These are phyloP conservation scores for Chrysopa pallens DNA, from an alignment of 1,140 invertebrate species.

Conservation along the genomic window DNA sequence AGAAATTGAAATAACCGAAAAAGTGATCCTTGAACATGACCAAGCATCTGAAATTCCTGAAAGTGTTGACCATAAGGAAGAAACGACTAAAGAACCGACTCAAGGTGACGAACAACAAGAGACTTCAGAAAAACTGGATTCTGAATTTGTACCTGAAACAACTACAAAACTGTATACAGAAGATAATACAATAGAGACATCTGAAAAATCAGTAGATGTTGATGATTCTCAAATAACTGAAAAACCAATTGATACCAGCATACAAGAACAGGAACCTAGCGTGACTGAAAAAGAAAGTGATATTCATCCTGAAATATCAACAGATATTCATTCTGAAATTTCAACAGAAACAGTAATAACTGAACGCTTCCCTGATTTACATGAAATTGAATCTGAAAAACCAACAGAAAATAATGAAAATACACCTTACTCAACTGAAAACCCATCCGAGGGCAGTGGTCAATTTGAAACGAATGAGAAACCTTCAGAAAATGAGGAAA, in stretches of 20 bases:
- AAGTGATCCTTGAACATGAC: constrained; percentile 4
- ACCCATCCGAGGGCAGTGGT: no score
- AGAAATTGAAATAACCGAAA: constrained; percentile 5
- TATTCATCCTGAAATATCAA: background rate
- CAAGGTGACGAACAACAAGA: constrained; percentile 3
- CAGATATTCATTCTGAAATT: no score
- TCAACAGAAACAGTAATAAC: background rate
- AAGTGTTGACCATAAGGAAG: constrained; percentile 2
- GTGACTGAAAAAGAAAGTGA: constrained; percentile 1
- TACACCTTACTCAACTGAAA: no score
- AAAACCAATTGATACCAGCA: constrained; percentile 8
- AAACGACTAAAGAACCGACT: constrained; percentile 1
- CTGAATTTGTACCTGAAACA: constrained; percentile 7
- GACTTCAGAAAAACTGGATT: background rate
- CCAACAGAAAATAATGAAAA: background rate
- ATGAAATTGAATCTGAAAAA: background rate
- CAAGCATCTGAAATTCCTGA: constrained; percentile 7
- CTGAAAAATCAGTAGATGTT: background rate
- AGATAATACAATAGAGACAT: background rate
- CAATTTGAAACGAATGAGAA: no score
- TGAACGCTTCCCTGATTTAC: background rate
- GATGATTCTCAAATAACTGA: constrained; percentile 2
- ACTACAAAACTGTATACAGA: constrained; percentile 1
- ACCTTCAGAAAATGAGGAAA: no score
- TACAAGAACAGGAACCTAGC: constrained; percentile 3